Evolutionary conservation across 2,113 vertebrate species (phyloP).

Genomic region (Pogonocichla stellata): DNA sequence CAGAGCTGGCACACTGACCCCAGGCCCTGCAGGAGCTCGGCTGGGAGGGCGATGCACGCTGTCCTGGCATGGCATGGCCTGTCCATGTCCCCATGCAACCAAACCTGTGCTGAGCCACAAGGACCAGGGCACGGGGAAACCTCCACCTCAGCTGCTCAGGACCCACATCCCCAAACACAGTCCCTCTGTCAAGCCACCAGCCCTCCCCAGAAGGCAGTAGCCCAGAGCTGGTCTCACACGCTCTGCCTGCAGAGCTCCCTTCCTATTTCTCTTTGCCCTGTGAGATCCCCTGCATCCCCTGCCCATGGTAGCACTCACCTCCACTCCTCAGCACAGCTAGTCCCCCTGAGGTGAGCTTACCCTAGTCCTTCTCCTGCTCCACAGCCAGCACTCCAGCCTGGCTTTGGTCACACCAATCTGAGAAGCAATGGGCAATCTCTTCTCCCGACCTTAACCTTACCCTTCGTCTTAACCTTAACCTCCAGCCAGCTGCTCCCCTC

Average conservation of each 20-base stretch:
- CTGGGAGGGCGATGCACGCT: rapidly evolving
- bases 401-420: background rate
- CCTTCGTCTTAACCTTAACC: background rate
- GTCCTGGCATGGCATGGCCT: background rate
- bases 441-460: background rate
- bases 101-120: rapidly evolving
- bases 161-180: background rate
- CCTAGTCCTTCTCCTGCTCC: background rate
- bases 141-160: background rate
- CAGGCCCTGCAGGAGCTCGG: background rate
- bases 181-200: background rate
- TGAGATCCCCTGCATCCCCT: background rate
- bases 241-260: background rate
- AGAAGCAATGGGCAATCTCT: background rate
- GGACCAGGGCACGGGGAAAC: background rate
- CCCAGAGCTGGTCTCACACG: background rate
- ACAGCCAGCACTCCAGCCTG: background rate
- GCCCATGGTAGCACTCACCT: background rate
- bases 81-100: rapidly evolving
- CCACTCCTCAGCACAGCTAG: background rate
- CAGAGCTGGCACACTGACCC: background rate
- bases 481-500: background rate
- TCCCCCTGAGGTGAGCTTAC: rapidly evolving
- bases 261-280: background rate
- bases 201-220: background rate